Evolutionary conservation across 2,113 vertebrate genomes (phyloP).

Genomic region (Plotosus lineatus): DNA sequence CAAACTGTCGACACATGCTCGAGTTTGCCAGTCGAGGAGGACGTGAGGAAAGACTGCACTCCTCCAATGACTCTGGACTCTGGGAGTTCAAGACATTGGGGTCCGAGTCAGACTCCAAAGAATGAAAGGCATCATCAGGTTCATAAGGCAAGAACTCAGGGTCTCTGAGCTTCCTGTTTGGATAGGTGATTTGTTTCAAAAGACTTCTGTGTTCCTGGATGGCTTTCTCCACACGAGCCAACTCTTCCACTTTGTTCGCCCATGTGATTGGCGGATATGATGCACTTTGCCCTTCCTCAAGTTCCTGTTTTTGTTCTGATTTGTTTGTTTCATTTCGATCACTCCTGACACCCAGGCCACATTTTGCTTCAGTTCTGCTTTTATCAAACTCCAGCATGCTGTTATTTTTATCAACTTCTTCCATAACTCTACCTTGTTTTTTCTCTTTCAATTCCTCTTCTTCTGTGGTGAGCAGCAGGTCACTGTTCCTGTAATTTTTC

Average conservation of each 20-base stretch:
- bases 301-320: background rate
- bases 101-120: background rate
- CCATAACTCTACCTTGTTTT: slow-evolving; percentile 1
- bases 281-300: slow-evolving; percentile 55
- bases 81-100: background rate
- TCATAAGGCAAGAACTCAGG: slow-evolving; percentile 80
- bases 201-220: slow-evolving; percentile 88
- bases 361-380: slow-evolving; percentile 1
- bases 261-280: slow-evolving; percentile 75
- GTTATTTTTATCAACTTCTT: background rate
- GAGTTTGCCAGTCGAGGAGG: slow-evolving; percentile 79
- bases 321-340: too few species aligned
- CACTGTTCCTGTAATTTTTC: background rate
- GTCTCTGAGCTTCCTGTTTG: slow-evolving; percentile 82
- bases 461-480: background rate
- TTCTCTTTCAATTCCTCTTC: slow-evolving; percentile 33
- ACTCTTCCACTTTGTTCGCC: slow-evolving; percentile 78
- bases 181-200: slow-evolving; percentile 89
- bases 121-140: slow-evolving; percentile 56
- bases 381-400: background rate
- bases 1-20: slow-evolving; percentile 80
- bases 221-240: slow-evolving; percentile 83
- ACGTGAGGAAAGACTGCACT: background rate
- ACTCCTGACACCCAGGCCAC: background rate
- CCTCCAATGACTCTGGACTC: slow-evolving; percentile 8